Percentiles rank a stretch among this genome's conserved stretches.
phyloP scores from a whole-genome alignment of 2,888 invertebrate species.

The Scrobipalpa costella region DNA sequence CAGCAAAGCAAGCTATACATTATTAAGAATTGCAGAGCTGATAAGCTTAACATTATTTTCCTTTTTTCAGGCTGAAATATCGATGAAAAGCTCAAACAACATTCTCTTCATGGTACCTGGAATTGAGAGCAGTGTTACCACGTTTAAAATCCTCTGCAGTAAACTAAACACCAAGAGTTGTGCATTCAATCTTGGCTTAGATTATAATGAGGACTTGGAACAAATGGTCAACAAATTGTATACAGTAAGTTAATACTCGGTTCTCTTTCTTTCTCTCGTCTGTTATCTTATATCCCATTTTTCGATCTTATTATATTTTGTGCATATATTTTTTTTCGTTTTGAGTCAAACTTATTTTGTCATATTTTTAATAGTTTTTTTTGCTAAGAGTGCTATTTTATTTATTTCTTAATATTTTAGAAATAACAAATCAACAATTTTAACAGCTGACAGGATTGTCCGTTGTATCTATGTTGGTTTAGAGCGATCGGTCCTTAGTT shows the following conservation, averaged over 20 bases:
- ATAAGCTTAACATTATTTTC: too few species aligned
- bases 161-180: conserved; percentile 75
- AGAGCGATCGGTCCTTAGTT: too few species aligned
- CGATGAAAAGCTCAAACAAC: background rate
- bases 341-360: background rate
- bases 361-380: background rate
- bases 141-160: conserved; percentile 73
- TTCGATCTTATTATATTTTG: background rate
- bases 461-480: too few species aligned
- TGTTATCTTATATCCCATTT: too few species aligned
- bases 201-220: conserved; percentile 52
- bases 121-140: conserved; percentile 83
- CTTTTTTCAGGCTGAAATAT: background rate
- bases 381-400: too few species aligned
- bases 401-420: too few species aligned
- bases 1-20: too few species aligned
- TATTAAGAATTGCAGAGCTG: too few species aligned
- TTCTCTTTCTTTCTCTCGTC: conserved; percentile 21
- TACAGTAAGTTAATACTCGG: background rate
- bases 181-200: conserved; percentile 76
- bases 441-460: too few species aligned
- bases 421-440: too few species aligned
- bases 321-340: conserved; percentile 3
- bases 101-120: conserved; percentile 84
- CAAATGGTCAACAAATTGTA: conserved; percentile 8